Base-by-base conservation (phyloP, 2,888 invertebrate genomes). In the Hofmannophila pseudospretella region DNA sequence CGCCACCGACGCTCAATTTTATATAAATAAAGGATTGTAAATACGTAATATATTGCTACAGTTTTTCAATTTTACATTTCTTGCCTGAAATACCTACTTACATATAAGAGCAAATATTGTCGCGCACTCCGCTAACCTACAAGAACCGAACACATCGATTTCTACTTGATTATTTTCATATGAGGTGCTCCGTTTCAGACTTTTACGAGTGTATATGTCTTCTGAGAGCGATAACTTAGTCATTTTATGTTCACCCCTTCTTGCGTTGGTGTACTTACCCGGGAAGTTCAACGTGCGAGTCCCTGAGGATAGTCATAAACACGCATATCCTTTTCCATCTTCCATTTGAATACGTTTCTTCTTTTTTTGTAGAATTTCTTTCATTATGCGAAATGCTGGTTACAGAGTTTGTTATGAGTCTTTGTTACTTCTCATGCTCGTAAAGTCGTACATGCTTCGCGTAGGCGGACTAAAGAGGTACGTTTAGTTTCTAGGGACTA, bases 161-260 rank as follows among this genome's bases (percentile, higher is more conserved):
- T 63, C 52, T 58, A 69, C 69, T 77, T 81, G 78, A 84, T 84
- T 79, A 84, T 80, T 82, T 80, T 76, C 73, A 73, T 78, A 77
- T 73, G 73, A 78, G 71, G 59, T 65, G 66, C 69, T 67, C 54
- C 65, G 66, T 76, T 75, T 67, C 75, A 73, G 65, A 69, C 67
- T 75, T 82, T 85, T 82, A 85, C 72, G 78, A 77, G 67, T 70
- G 67, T 71, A 63, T 77, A 79, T 76, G 79, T 79, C 84, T 84
- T 78, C 72, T 64, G 82, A 81, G 82, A 71, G 79, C 76, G 68
- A 81, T 85, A 85, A 81, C 79, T 85, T 80, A 85, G 81, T 81
- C 76, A 80, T 84, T 85, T 85, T 84, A 84, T 81, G 82, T 68
- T 76, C 73, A 76, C 77, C 74, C 76, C 74, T 75, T 75, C 75